Percentiles rank a stretch among this genome's conserved stretches.
Conservation (phyloP, 2,113 vertebrate genomes). For the Laticauda laticaudata region DNA sequence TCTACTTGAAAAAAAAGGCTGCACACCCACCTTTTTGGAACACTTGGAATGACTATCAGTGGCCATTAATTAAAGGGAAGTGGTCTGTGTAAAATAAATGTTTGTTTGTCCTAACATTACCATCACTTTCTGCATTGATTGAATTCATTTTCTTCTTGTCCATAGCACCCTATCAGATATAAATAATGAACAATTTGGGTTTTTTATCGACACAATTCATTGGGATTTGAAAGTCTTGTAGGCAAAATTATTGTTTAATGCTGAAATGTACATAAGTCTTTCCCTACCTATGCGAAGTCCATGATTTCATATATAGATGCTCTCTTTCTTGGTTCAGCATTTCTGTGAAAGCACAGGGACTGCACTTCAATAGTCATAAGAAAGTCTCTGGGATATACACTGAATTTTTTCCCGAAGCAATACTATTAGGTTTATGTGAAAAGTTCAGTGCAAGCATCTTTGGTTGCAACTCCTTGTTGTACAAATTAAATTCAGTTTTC, state of each 20-base stretch:
- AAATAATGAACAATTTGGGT: background rate
- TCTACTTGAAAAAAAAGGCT: background rate
- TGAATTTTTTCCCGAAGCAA: conserved; percentile 3
- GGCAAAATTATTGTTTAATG: background rate
- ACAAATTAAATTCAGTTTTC: conserved; percentile 8
- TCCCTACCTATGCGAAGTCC: background rate
- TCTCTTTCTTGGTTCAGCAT: background rate
- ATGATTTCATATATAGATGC: background rate
- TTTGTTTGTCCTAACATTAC: background rate
- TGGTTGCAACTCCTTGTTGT: background rate
- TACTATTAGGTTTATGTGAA: background rate
- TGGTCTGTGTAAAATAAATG: background rate
- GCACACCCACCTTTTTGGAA: background rate
- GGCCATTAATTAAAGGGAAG: background rate
- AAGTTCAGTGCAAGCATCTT: conserved; percentile 12
- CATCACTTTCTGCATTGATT: background rate
- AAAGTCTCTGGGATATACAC: background rate
- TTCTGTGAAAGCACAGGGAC: conserved; percentile 5
- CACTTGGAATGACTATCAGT: background rate
- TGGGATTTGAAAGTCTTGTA: background rate
- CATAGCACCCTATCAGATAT: background rate
- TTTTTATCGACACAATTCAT: background rate
- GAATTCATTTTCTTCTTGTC: background rate
- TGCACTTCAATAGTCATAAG: background rate
- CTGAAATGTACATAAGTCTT: background rate